phyloP scores from a whole-genome alignment of 1,140 invertebrate genomes.

The Aphaenogaster ashmeadi region DNA sequence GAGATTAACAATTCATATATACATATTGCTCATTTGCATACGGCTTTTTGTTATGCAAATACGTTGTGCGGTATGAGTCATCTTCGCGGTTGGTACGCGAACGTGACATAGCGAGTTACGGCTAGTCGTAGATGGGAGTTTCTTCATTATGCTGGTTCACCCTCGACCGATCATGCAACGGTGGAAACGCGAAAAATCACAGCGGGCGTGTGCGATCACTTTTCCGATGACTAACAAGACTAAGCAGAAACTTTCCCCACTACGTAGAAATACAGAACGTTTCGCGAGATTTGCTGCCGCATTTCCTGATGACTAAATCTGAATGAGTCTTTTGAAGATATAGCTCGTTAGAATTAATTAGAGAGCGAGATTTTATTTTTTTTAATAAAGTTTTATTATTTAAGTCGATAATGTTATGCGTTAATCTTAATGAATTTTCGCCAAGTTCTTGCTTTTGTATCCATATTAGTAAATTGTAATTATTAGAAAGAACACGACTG shows the following conservation, averaged over 20 bases:
- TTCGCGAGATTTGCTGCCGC: neutral
- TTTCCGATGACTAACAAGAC: conserved; percentile 35
- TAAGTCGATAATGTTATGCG: neutral
- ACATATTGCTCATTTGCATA: conserved; percentile 32
- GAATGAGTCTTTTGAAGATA: neutral
- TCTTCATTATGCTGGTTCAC: conserved; percentile 60
- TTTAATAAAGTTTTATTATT: neutral
- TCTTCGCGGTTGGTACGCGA: neutral
- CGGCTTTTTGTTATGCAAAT: conserved; percentile 43
- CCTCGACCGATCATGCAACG: conserved; percentile 69
- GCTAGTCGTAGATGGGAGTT: conserved; percentile 26
- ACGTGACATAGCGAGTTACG: conserved; percentile 47
- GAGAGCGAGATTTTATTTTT: neutral
- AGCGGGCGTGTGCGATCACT: conserved; percentile 5
- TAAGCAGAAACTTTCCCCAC: neutral
- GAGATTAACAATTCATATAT: conserved; percentile 42
- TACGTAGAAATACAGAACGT: neutral
- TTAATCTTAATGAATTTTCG: neutral
- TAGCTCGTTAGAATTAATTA: neutral
- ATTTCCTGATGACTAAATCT: neutral
- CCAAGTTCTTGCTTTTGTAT: neutral
- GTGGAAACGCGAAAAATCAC: neutral
- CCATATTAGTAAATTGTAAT: neutral
- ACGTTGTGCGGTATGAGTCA: conserved; percentile 30
- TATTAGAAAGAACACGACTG: neutral